phyloP scores from a whole-genome alignment of 2,888 invertebrate genomes.

The Eueremaeus valkanovi region DNA sequence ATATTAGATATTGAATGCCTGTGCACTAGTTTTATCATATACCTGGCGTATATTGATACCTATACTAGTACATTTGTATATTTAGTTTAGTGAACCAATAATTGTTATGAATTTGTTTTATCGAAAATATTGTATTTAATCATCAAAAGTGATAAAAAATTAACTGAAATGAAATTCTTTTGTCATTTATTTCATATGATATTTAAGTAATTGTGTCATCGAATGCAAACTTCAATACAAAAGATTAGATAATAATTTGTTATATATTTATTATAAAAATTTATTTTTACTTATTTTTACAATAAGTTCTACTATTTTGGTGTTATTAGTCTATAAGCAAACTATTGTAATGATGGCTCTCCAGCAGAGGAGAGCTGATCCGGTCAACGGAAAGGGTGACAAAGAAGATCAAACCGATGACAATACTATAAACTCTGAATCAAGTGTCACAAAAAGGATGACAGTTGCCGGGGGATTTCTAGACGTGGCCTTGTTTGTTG shows the following conservation, averaged over 20 bases:
- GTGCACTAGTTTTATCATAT: too few relatives aligned
- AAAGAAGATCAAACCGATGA: not conserved
- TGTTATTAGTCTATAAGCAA: not conserved
- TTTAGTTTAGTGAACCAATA: too few relatives aligned
- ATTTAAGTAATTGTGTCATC: not conserved
- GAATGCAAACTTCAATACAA: not conserved
- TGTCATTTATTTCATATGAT: not conserved
- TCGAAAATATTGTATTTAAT: too few relatives aligned
- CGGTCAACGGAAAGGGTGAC: not conserved
- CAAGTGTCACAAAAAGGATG: constrained; percentile 40
- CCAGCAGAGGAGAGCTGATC: not conserved
- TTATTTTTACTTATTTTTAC: too few relatives aligned
- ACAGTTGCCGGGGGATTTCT: constrained; percentile 47
- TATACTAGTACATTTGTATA: too few relatives aligned
- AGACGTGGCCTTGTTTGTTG: constrained; percentile 46
- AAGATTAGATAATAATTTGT: not conserved
- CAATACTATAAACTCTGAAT: not conserved
- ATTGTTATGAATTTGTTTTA: too few relatives aligned
- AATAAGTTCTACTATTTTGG: not conserved
- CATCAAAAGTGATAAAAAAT: too few relatives aligned
- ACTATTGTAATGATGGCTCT: not conserved
- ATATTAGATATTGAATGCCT: too few relatives aligned
- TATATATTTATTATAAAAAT: not conserved
- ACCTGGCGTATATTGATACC: too few relatives aligned
- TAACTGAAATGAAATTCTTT: too few relatives aligned